A percentile compares a stretch with the other conserved stretches of the same genome.
These are phyloP conservation scores for Epirrhoe alternata DNA, from an alignment of 2,888 invertebrate genomes.

Conservation along the genomic window DNA sequence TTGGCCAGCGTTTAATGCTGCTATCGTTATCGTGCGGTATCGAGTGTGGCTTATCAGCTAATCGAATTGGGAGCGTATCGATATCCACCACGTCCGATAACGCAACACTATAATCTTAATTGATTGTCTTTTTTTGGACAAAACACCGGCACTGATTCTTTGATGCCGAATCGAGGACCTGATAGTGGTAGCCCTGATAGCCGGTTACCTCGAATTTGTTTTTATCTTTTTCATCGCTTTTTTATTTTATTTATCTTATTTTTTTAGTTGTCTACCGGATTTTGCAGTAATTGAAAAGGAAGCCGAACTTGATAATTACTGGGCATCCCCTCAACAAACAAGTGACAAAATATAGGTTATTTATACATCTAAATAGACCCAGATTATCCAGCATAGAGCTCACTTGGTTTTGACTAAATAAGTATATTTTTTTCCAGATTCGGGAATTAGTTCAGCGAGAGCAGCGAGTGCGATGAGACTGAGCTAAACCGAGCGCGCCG, in stretches of 20 bases:
- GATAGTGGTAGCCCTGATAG: slow-evolving; percentile 41
- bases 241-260: slow-evolving; percentile 29
- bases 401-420: slow-evolving; percentile 13
- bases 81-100: slow-evolving; percentile 76
- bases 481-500: slow-evolving; percentile 52
- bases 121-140: slow-evolving; percentile 79
- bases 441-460: slow-evolving; percentile 54
- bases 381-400: background rate
- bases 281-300: slow-evolving; percentile 8
- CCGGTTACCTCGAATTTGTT: slow-evolving; percentile 38
- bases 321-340: background rate
- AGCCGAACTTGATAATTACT: background rate
- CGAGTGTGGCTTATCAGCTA: slow-evolving; percentile 80
- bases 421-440: slow-evolving; percentile 63
- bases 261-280: slow-evolving; percentile 32
- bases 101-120: slow-evolving; percentile 79
- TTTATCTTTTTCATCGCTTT: slow-evolving; percentile 34
- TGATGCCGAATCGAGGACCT: slow-evolving; percentile 58
- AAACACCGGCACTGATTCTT: slow-evolving; percentile 68
- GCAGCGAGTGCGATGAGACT: slow-evolving; percentile 55
- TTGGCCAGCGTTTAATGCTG: slow-evolving; percentile 78
- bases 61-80: slow-evolving; percentile 83
- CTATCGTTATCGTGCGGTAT: slow-evolving; percentile 78
- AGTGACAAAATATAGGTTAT: background rate
- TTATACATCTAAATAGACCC: background rate